phyloP scores from a whole-genome alignment of 2,113 vertebrate genomes.

The Nerophis lumbriciformis region DNA sequence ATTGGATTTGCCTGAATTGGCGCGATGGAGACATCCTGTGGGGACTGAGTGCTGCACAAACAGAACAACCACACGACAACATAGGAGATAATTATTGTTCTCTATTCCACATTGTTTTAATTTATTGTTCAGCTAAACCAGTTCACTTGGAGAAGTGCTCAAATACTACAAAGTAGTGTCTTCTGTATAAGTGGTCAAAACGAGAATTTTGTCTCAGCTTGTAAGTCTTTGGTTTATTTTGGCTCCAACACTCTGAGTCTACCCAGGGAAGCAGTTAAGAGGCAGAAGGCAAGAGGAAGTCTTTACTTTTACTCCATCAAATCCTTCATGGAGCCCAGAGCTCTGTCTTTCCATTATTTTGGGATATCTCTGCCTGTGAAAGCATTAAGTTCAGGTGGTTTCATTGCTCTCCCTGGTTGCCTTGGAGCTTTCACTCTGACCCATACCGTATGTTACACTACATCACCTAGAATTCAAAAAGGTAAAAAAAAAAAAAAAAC shows the following conservation, averaged over 20 bases:
- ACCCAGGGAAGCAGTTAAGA: conserved; percentile 49
- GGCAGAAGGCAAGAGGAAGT: conserved; percentile 26
- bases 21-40: no score
- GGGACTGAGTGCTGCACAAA: no score
- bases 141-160: conserved; percentile 11
- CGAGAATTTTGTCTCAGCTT: conserved; percentile 20
- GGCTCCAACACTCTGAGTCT: conserved; percentile 17
- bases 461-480: conserved; percentile 5
- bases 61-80: conserved; percentile 8
- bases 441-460: conserved; percentile 24
- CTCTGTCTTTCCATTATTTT: conserved; percentile 15
- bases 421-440: conserved; percentile 31
- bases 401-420: conserved; percentile 24
- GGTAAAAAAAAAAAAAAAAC: conserved; percentile 4
- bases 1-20: no score
- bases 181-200: conserved; percentile 29
- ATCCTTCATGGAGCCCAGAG: conserved; percentile 22
- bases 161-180: conserved; percentile 16
- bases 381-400: conserved; percentile 20
- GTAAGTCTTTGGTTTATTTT: conserved; percentile 36
- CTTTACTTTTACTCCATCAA: conserved; percentile 26
- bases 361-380: conserved; percentile 18
- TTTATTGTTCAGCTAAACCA: conserved; percentile 28
- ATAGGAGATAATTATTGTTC: conserved; percentile 39
- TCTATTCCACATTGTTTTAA: conserved; percentile 24